Conservation (phyloP, 2,797 vertebrate genomes). For the Chelidonichthys spinosus region DNA sequence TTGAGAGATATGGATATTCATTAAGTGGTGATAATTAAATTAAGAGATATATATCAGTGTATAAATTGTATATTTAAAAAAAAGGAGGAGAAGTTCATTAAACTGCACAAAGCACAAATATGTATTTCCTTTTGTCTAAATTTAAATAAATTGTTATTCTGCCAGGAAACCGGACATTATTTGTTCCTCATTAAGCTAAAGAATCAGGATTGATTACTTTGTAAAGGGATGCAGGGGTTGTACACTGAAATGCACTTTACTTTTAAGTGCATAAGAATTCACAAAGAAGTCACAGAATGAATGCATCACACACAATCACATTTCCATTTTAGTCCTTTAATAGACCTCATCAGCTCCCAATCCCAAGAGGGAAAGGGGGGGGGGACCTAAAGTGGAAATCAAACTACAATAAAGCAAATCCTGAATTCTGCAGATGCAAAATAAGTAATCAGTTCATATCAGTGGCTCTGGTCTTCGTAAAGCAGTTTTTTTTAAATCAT, state of each 20-base stretch:
- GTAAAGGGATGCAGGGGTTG: not conserved
- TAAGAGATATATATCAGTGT: conserved; percentile 78
- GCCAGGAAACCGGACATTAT: conserved; percentile 72
- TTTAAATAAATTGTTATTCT: conserved; percentile 88
- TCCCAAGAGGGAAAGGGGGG: conserved; percentile 35
- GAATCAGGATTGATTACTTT: conserved; percentile 26
- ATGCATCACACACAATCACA: conserved; percentile 50
- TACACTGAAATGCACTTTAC: conserved; percentile 16
- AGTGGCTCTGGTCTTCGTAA: conserved; percentile 18
- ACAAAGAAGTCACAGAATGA: conserved; percentile 31
- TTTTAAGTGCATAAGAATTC: conserved; percentile 22
- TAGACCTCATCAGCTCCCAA: conserved; percentile 48
- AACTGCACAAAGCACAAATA: conserved; percentile 86
- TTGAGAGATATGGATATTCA: conserved; percentile 78
- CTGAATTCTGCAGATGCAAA: conserved; percentile 41
- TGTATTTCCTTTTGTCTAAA: conserved; percentile 85
- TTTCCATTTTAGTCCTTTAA: conserved; percentile 62
- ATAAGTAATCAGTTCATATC: conserved; percentile 37
- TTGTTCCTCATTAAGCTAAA: conserved; percentile 49
- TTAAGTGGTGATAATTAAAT: conserved; percentile 68
- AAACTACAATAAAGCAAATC: conserved; percentile 37
- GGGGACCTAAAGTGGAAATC: conserved; percentile 45
- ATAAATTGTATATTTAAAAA: conserved; percentile 81
- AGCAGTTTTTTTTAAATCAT: conserved; percentile 12
- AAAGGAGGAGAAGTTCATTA: conserved; percentile 80